phyloP scores from a whole-genome alignment of 2,797 vertebrate species.

The Apogon hyalosoma region DNA sequence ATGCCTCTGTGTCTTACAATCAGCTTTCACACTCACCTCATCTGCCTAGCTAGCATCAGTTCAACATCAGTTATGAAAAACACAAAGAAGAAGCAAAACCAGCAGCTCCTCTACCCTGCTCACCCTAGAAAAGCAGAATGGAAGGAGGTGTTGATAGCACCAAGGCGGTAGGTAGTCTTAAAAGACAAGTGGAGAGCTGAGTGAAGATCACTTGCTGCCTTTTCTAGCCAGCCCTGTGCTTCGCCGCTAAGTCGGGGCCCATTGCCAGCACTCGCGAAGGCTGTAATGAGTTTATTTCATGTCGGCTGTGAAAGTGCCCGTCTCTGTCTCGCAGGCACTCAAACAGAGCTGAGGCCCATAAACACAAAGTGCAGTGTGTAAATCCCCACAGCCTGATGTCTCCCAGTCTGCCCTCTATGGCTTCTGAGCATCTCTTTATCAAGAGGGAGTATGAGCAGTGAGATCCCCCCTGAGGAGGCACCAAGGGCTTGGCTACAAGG shows the following conservation, averaged over 20 bases:
- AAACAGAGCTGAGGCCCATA: constrained; percentile 80
- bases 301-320: constrained; percentile 81
- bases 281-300: constrained; percentile 84
- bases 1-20: constrained; percentile 43
- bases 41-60: constrained; percentile 28
- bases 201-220: constrained; percentile 67
- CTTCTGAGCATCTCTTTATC: constrained; percentile 74
- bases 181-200: constrained; percentile 56
- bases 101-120: constrained; percentile 22
- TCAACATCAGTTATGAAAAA: constrained; percentile 16
- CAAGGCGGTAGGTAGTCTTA: constrained; percentile 47
- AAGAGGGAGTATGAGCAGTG: constrained; percentile 43
- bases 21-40: constrained; percentile 20
- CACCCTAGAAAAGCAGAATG: constrained; percentile 27
- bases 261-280: constrained; percentile 68
- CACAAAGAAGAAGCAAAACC: constrained; percentile 4
- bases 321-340: constrained; percentile 81
- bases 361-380: constrained; percentile 83
- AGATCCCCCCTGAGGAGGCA: constrained; percentile 52
- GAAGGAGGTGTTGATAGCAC: constrained; percentile 51
- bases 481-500: constrained; percentile 19
- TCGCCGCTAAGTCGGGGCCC: constrained; percentile 65
- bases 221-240: constrained; percentile 46
- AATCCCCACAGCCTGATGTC: constrained; percentile 73
- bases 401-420: constrained; percentile 65